These are phyloP conservation scores for Calycopis cecrops DNA, from an alignment of 1,140 invertebrate genomes.

Conservation along the genomic window DNA sequence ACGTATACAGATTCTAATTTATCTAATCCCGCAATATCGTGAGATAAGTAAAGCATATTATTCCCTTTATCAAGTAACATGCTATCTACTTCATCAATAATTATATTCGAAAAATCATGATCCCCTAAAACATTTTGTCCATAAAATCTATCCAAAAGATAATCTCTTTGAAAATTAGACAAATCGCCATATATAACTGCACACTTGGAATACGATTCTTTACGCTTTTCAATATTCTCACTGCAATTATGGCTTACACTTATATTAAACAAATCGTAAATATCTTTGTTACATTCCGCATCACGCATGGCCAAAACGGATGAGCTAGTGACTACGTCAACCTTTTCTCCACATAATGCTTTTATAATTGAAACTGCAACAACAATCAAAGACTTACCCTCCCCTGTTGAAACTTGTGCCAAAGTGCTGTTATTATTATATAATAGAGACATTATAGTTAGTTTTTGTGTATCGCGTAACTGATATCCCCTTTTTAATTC, in stretches of 20 bases:
- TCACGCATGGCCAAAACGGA: conserved; percentile 16
- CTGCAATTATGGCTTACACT: conserved; percentile 16
- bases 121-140: conserved; percentile 20
- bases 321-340: conserved; percentile 16
- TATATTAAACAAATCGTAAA: conserved; percentile 18
- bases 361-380: conserved; percentile 17
- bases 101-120: conserved; percentile 14
- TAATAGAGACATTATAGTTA: conserved; percentile 13
- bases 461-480: conserved; percentile 16
- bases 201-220: conserved; percentile 13
- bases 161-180: conserved; percentile 18
- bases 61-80: conserved; percentile 21
- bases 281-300: conserved; percentile 14
- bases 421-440: conserved; percentile 12
- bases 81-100: conserved; percentile 19
- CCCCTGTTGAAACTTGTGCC: conserved; percentile 16
- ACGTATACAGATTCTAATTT: conserved; percentile 18
- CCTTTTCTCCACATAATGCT: conserved; percentile 14
- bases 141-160: conserved; percentile 20
- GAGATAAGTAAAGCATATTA: conserved; percentile 19
- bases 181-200: conserved; percentile 16
- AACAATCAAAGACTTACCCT: conserved; percentile 17
- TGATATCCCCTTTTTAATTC: conserved; percentile 16
- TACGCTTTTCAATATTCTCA: conserved; percentile 13
- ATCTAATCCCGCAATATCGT: conserved; percentile 17